Percentiles rank a stretch among this genome's conserved stretches.
Conservation (phyloP, 2,113 vertebrate species). For the Podarcis cretensis region DNA sequence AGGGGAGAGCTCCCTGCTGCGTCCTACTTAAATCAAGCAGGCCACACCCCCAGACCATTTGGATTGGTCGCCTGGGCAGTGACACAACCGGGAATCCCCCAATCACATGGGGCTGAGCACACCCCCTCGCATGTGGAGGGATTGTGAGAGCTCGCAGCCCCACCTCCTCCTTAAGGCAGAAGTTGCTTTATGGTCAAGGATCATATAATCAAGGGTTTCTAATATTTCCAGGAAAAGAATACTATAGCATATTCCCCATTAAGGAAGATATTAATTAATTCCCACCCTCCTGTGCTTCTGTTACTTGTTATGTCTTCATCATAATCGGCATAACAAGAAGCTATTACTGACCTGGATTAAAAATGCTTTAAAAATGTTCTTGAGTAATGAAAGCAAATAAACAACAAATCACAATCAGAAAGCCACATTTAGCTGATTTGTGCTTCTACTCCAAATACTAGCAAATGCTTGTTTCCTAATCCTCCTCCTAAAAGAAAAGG, state of each 20-base stretch:
- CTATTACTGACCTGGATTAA: conserved; percentile 16
- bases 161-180: no score
- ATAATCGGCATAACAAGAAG: neutral
- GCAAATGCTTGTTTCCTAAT: conserved; percentile 3
- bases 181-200: neutral
- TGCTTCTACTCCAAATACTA: neutral
- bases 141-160: no score
- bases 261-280: neutral
- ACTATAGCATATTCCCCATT: neutral
- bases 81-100: no score
- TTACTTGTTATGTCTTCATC: neutral
- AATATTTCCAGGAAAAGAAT: neutral
- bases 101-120: no score
- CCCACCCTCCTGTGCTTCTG: neutral
- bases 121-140: no score
- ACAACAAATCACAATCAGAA: neutral
- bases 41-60: no score
- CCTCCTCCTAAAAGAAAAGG: neutral
- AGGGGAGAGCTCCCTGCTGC: no score
- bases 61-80: no score
- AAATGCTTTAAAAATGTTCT: neutral
- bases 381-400: neutral
- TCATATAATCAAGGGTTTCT: neutral
- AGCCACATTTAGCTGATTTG: neutral
- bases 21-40: no score